Evolutionary conservation across 1,140 invertebrate genomes (phyloP).

Genomic region (Drosophila orena): DNA sequence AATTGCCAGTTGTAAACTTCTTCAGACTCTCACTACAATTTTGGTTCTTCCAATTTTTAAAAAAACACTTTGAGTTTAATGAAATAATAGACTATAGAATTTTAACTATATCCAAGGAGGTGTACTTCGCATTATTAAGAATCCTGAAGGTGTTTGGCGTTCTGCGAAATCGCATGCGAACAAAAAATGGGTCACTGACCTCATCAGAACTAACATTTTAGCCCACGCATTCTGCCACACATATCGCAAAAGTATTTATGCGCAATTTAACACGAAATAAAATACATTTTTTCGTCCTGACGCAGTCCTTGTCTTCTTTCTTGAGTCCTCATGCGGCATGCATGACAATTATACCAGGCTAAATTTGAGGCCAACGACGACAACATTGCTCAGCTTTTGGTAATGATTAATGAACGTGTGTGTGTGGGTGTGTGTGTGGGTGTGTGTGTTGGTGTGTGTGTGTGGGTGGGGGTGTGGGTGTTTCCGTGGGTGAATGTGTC

Average conservation of each 20-base stretch:
- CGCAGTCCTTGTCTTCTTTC: conserved; percentile 18
- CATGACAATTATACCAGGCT: conserved; percentile 68
- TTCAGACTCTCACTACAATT: no score
- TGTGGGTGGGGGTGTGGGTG: no score
- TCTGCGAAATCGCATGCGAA: background rate
- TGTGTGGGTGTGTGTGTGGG: conserved; percentile 7
- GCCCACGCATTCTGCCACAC: conserved; percentile 20
- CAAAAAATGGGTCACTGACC: conserved; percentile 29
- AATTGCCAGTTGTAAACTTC: no score
- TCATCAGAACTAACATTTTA: conserved; percentile 39
- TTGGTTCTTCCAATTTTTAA: no score
- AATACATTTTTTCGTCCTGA: conserved; percentile 51
- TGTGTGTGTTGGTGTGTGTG: no score
- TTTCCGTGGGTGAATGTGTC: conserved; percentile 3
- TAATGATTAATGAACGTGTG: conserved; percentile 76
- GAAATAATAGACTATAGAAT: no score
- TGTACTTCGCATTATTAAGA: no score
- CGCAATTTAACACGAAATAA: conserved; percentile 72
- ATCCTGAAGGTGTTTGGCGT: conserved; percentile 1
- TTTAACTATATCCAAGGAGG: no score
- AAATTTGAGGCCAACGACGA: conserved; percentile 48
- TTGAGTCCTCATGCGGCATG: conserved; percentile 40
- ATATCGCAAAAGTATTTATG: conserved; percentile 58
- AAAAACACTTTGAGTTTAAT: no score
- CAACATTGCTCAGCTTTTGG: conserved; percentile 45